Evolutionary conservation across 2,888 invertebrate genomes (phyloP).

Genomic region (Calephelis perditalis): DNA sequence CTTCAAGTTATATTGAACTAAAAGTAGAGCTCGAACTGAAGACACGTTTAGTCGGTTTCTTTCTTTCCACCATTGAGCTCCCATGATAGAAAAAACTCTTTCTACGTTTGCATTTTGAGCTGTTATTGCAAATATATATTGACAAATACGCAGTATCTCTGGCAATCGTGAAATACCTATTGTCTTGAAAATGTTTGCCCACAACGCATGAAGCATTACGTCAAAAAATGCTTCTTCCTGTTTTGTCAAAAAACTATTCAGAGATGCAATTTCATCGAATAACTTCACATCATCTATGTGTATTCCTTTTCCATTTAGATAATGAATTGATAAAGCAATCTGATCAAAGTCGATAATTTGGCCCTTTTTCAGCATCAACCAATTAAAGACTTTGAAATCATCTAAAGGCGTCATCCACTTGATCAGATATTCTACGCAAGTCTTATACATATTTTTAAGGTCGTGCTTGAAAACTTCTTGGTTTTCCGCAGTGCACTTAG

Average conservation of each 20-base stretch:
- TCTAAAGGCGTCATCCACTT: conserved; percentile 6
- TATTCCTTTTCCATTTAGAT: conserved; percentile 7
- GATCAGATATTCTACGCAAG: conserved; percentile 6
- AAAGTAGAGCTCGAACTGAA: conserved; percentile 1
- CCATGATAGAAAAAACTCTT: conserved; percentile 3
- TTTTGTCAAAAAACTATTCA: neutral
- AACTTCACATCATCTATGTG: conserved; percentile 1
- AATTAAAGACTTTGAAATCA: conserved; percentile 12
- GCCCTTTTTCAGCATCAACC: conserved; percentile 6
- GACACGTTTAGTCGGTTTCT: neutral
- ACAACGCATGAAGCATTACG: neutral
- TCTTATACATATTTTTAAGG: conserved; percentile 2
- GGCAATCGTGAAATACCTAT: neutral
- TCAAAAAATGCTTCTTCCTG: conserved; percentile 2
- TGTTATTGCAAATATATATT: conserved; percentile 5
- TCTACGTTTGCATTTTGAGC: conserved; percentile 11
- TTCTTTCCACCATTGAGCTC: conserved; percentile 9
- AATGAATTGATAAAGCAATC: neutral
- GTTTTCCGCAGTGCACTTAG: conserved; percentile 8
- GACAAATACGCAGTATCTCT: conserved; percentile 5
- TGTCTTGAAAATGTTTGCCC: neutral
- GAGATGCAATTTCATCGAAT: neutral
- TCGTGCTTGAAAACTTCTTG: conserved; percentile 4
- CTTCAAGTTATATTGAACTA: conserved; percentile 8
- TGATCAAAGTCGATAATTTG: conserved; percentile 5